phyloP scores from a whole-genome alignment of 2,797 vertebrate genomes.

The Spheniscus humboldti region DNA sequence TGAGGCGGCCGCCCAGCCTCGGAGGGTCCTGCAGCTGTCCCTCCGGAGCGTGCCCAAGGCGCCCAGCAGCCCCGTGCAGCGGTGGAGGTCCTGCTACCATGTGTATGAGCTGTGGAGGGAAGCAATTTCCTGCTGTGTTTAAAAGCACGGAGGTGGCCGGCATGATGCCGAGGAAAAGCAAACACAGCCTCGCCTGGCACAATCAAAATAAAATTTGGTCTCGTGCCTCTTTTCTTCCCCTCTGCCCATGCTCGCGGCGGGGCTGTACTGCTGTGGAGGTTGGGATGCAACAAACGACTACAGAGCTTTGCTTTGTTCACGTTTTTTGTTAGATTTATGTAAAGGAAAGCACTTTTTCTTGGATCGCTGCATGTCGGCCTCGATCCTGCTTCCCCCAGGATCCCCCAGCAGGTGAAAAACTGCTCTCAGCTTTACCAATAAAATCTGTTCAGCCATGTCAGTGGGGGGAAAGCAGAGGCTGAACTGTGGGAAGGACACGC shows the following conservation, averaged over 20 bases:
- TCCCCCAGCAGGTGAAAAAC: neutral
- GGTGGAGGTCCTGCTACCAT: accelerated
- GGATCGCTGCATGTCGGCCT: neutral
- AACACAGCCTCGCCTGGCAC: neutral
- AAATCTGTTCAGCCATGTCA: neutral
- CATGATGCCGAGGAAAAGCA: neutral
- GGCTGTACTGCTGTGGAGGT: accelerated
- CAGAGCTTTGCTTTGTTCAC: neutral
- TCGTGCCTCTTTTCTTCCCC: neutral
- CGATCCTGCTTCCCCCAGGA: neutral
- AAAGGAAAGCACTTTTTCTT: neutral
- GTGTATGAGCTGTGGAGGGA: neutral
- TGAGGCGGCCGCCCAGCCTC: accelerated
- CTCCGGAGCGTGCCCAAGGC: accelerated
- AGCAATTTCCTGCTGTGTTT: neutral
- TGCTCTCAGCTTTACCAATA: neutral
- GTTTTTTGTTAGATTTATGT: neutral
- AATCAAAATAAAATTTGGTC: neutral
- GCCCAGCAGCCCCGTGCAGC: accelerated
- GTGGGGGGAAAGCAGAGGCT: neutral
- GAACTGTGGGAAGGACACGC: neutral
- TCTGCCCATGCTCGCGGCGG: neutral
- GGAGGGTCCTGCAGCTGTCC: accelerated
- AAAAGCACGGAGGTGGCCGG: neutral
- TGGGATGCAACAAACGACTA: neutral